Conservation (phyloP, 2,797 vertebrate species). For the Streptopelia turtur region DNA sequence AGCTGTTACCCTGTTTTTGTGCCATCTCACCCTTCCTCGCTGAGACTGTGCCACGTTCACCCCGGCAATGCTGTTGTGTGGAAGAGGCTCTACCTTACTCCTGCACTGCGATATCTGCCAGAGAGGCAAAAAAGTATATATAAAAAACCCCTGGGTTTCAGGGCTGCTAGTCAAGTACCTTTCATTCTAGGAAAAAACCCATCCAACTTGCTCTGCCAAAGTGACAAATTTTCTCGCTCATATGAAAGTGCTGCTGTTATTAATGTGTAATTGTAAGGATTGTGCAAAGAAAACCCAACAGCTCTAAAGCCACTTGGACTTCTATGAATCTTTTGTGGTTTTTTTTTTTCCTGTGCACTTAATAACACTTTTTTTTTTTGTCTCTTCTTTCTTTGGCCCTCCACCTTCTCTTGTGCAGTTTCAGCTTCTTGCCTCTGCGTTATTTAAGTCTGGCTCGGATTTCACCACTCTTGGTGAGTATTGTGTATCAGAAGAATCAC, state of each 20-base stretch:
- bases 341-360: background rate
- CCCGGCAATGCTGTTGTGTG: background rate
- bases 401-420: constrained; percentile 80
- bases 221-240: background rate
- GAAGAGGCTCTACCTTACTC: background rate
- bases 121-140: background rate
- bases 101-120: background rate
- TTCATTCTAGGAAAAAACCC: constrained; percentile 6
- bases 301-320: background rate
- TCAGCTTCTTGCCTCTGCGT: constrained; percentile 95
- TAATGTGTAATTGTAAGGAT: background rate
- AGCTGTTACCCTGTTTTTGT: background rate
- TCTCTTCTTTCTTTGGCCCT: constrained; percentile 18
- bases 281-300: background rate
- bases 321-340: background rate
- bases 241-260: background rate
- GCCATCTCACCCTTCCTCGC: background rate
- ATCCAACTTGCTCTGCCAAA: background rate
- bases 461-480: constrained; percentile 96
- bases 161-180: background rate
- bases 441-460: constrained; percentile 96
- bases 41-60: background rate
- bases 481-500: background rate
- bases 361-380: background rate
- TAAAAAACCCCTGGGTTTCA: background rate